phyloP scores from a whole-genome alignment of 2,888 invertebrate genomes.

The Trisateles emortualis region DNA sequence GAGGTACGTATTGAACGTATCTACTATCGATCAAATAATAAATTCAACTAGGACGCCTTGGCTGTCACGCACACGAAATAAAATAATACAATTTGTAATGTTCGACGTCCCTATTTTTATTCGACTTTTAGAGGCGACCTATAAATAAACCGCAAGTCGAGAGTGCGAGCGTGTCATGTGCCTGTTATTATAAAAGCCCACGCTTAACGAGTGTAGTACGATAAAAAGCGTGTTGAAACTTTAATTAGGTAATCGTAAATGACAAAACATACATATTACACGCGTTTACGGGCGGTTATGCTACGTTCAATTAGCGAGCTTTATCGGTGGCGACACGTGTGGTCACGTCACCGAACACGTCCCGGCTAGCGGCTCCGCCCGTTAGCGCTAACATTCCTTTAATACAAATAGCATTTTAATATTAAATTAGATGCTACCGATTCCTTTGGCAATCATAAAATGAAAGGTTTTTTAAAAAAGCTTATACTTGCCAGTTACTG shows the following conservation, averaged over 20 bases:
- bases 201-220: slow-evolving; percentile 51
- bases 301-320: slow-evolving; percentile 62
- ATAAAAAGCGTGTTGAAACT: slow-evolving; percentile 62
- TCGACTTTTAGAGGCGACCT: slow-evolving; percentile 37
- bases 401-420: slow-evolving; percentile 68
- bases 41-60: slow-evolving; percentile 49
- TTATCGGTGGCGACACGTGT: slow-evolving; percentile 51
- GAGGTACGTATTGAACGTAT: slow-evolving; percentile 42
- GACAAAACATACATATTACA: slow-evolving; percentile 56
- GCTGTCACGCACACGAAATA: slow-evolving; percentile 52
- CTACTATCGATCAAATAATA: slow-evolving; percentile 54
- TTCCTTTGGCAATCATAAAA: slow-evolving; percentile 58
- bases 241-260: slow-evolving; percentile 68
- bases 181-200: slow-evolving; percentile 53
- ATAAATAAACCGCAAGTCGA: slow-evolving; percentile 43
- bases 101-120: slow-evolving; percentile 53
- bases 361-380: slow-evolving; percentile 16
- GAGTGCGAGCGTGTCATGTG: slow-evolving; percentile 52
- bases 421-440: slow-evolving; percentile 58
- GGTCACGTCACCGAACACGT: slow-evolving; percentile 60
- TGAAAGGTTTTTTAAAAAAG: slow-evolving; percentile 38
- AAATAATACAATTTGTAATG: slow-evolving; percentile 56
- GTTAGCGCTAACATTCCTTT: slow-evolving; percentile 51
- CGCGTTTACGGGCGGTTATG: slow-evolving; percentile 53
- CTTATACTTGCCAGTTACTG: slow-evolving; percentile 28